These are phyloP conservation scores for Parambassis ranga DNA, from an alignment of 2,797 vertebrate genomes.

Conservation along the genomic window DNA sequence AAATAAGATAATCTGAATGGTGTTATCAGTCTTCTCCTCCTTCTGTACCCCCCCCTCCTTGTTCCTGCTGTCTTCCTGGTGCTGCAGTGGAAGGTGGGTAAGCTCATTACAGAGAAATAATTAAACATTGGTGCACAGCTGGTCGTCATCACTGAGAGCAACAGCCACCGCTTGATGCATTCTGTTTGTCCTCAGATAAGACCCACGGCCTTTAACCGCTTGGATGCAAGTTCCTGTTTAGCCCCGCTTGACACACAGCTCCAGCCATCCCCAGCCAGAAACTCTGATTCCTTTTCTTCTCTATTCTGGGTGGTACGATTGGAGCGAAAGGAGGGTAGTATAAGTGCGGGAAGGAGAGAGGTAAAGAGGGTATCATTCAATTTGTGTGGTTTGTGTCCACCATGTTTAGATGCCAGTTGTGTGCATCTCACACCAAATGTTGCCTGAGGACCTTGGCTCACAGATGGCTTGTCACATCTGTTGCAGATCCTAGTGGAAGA, in stretches of 20 bases:
- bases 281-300: constrained; percentile 45
- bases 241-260: constrained; percentile 76
- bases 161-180: constrained; percentile 82
- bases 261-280: constrained; percentile 57
- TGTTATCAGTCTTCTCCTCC: constrained; percentile 35
- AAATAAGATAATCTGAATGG: constrained; percentile 40
- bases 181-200: constrained; percentile 86
- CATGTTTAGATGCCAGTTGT: constrained; percentile 79
- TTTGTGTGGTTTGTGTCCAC: constrained; percentile 64
- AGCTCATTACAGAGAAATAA: constrained; percentile 87
- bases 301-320: constrained; percentile 27
- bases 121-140: constrained; percentile 85
- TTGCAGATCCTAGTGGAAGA: constrained; percentile 76
- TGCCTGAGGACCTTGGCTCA: constrained; percentile 79
- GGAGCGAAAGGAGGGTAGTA: constrained; percentile 30
- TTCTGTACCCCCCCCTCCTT: constrained; percentile 30
- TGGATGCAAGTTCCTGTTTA: constrained; percentile 80
- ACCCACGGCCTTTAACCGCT: constrained; percentile 81
- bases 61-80: constrained; percentile 64
- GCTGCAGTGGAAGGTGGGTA: constrained; percentile 80
- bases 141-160: constrained; percentile 81
- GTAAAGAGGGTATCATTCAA: constrained; percentile 48
- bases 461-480: constrained; percentile 84
- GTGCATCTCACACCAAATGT: constrained; percentile 78
- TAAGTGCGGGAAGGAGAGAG: constrained; percentile 27